phyloP scores from a whole-genome alignment of 2,888 invertebrate genomes.

The Chrysopilus asiliformis region DNA sequence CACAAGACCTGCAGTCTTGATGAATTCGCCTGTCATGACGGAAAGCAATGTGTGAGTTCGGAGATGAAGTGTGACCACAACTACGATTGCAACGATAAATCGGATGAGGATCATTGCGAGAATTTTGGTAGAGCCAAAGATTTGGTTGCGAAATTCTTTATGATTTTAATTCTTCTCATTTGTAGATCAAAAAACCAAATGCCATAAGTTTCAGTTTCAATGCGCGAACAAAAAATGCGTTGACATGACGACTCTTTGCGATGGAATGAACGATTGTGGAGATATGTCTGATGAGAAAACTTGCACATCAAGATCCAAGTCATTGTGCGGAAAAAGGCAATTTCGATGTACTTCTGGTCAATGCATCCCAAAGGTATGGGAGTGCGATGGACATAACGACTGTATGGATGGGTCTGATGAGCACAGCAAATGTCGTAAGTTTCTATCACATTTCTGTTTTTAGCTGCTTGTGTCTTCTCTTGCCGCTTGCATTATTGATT shows the following conservation, averaged over 20 bases:
- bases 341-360: conserved; percentile 52
- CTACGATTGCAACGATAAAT: conserved; percentile 42
- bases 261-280: conserved; percentile 42
- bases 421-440: conserved; percentile 40
- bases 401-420: conserved; percentile 66
- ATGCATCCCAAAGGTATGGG: conserved; percentile 53
- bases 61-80: conserved; percentile 39
- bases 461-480: not conserved
- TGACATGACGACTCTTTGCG: conserved; percentile 38
- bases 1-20: conserved; percentile 31
- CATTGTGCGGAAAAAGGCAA: conserved; percentile 34
- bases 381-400: conserved; percentile 62
- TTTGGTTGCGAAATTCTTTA: not conserved
- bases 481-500: not conserved
- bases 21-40: conserved; percentile 42
- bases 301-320: conserved; percentile 29
- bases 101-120: conserved; percentile 44
- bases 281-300: conserved; percentile 43
- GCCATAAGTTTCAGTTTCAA: conserved; percentile 36
- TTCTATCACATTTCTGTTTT: not conserved
- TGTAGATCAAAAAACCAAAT: conserved; percentile 24
- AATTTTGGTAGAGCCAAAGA: conserved; percentile 26
- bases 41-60: conserved; percentile 37
- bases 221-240: conserved; percentile 42
- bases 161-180: not conserved